Conservation (phyloP, 2,888 invertebrate species). For the Sarcophaga variegata region DNA sequence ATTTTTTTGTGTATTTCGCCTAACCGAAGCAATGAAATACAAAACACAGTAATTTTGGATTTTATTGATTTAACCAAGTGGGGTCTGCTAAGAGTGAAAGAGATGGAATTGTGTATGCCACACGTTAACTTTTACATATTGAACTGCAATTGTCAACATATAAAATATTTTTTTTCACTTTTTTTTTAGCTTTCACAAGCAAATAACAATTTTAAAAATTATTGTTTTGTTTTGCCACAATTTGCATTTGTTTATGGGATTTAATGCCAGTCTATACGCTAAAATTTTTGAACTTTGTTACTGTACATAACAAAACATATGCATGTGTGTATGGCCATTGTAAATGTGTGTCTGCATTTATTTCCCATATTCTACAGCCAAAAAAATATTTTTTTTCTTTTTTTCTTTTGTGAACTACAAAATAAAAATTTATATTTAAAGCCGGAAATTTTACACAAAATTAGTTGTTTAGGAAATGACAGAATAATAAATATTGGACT, state of each 20-base stretch:
- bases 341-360: neutral
- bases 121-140: neutral
- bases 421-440: conserved; percentile 42
- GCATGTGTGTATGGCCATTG: neutral
- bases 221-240: conserved; percentile 3
- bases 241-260: neutral
- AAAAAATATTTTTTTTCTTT: neutral
- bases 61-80: neutral
- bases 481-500: conserved; percentile 46
- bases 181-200: conserved; percentile 25
- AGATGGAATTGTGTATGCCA: neutral
- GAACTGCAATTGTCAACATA: conserved; percentile 39
- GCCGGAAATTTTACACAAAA: conserved; percentile 57
- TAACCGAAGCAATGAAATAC: no score
- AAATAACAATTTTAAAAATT: neutral
- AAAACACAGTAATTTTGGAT: neutral
- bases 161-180: neutral
- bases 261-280: conserved; percentile 1
- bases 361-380: conserved; percentile 20
- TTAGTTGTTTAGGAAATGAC: conserved; percentile 57
- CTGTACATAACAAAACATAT: neutral
- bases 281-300: conserved; percentile 1
- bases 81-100: neutral
- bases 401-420: neutral
- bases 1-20: neutral